These are phyloP conservation scores for Melanchra persicariae DNA, from an alignment of 2,888 invertebrate species.

Conservation along the genomic window DNA sequence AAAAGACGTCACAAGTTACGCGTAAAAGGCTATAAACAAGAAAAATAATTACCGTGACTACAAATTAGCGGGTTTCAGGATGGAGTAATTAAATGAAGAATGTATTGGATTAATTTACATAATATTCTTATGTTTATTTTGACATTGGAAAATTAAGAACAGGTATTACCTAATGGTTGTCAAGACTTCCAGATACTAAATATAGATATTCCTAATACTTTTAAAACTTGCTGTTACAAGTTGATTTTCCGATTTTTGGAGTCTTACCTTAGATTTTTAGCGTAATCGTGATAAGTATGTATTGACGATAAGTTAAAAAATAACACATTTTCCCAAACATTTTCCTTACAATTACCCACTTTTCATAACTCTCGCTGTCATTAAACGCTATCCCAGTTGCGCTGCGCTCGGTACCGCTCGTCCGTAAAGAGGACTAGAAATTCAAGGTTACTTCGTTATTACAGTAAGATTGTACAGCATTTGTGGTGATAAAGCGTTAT, in stretches of 20 bases:
- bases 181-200: background rate
- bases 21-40: conserved; percentile 19
- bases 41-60: conserved; percentile 29
- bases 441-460: conserved; percentile 88
- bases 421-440: conserved; percentile 87
- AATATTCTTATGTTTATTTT: background rate
- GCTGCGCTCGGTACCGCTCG: conserved; percentile 79
- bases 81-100: conserved; percentile 20
- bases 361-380: conserved; percentile 33
- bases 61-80: conserved; percentile 29
- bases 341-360: background rate
- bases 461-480: conserved; percentile 85
- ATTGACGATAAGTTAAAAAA: too few species aligned
- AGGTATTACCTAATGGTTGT: background rate
- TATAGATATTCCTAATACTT: too few species aligned
- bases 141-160: background rate
- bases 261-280: too few species aligned
- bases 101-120: conserved; percentile 9
- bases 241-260: background rate
- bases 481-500: conserved; percentile 86
- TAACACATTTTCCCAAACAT: background rate
- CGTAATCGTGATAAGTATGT: too few species aligned
- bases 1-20: conserved; percentile 40
- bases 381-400: conserved; percentile 30
- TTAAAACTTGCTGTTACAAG: background rate